Evolutionary conservation across 2,113 vertebrate species (phyloP).

Genomic region (Pterocles gutturalis): DNA sequence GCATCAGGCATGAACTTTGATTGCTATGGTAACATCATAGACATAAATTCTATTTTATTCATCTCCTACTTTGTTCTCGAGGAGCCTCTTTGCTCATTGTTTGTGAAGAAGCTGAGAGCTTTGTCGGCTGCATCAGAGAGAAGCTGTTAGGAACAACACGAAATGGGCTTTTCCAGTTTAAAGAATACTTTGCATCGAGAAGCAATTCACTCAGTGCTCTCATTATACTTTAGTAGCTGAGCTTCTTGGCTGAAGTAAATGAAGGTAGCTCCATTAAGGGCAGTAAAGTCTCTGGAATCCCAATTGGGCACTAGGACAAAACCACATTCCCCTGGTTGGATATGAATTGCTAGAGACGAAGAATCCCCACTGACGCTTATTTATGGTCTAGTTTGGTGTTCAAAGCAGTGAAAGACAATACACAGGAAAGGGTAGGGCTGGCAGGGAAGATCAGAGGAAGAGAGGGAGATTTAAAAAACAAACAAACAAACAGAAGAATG

Average conservation of each 20-base stretch:
- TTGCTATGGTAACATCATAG: constrained; percentile 64
- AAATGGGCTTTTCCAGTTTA: background rate
- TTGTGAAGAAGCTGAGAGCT: constrained; percentile 47
- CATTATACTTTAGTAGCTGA: background rate
- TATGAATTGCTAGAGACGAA: background rate
- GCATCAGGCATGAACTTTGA: constrained; percentile 40
- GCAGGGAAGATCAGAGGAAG: background rate
- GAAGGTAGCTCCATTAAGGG: background rate
- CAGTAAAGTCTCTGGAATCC: background rate
- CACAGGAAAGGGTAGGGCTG: background rate
- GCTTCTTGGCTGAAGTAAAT: background rate
- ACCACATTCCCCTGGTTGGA: background rate
- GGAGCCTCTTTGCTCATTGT: background rate
- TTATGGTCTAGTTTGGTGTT: background rate
- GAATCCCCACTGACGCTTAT: background rate
- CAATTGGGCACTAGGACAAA: background rate
- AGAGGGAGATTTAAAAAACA: background rate
- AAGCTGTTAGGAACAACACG: background rate
- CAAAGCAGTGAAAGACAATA: background rate
- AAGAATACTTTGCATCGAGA: background rate
- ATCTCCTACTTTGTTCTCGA: background rate
- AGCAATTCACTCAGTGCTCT: background rate
- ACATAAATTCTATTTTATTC: constrained; percentile 35
- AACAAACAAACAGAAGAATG: background rate
- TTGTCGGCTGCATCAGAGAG: constrained; percentile 11